phyloP scores from a whole-genome alignment of 1,140 invertebrate species.

The Mycetomoellerius zeteki region DNA sequence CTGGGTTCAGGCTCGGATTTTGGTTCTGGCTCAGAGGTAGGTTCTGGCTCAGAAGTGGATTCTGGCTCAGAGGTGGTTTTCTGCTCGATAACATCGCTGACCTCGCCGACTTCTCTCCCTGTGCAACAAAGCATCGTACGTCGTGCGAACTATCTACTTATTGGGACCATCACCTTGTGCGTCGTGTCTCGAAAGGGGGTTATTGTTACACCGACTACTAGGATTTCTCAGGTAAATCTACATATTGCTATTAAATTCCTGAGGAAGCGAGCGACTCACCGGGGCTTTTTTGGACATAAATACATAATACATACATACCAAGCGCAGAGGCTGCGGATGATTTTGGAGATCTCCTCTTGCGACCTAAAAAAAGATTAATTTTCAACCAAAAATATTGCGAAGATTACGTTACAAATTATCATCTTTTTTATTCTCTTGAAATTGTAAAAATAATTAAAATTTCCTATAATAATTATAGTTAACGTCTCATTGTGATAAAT shows the following conservation, averaged over 20 bases:
- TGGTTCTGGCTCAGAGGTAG: conserved; percentile 84
- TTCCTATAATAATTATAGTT: neutral
- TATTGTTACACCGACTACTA: conserved; percentile 50
- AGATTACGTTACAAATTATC: neutral
- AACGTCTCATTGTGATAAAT: neutral
- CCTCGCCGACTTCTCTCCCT: conserved; percentile 81
- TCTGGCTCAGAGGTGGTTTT: conserved; percentile 81
- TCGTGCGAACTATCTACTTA: conserved; percentile 83
- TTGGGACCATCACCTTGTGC: conserved; percentile 83
- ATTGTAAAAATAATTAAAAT: neutral
- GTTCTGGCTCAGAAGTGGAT: conserved; percentile 83
- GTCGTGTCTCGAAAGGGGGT: conserved; percentile 68
- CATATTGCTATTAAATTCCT: conserved; percentile 52
- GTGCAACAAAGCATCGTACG: conserved; percentile 86
- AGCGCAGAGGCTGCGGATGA: conserved; percentile 29
- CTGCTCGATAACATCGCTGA: conserved; percentile 76
- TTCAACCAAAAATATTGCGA: neutral
- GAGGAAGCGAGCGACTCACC: conserved; percentile 49
- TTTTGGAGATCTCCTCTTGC: conserved; percentile 80
- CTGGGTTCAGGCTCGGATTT: conserved; percentile 80
- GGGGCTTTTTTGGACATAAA: conserved; percentile 41
- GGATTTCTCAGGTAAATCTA: conserved; percentile 56
- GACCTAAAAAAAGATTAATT: conserved; percentile 74
- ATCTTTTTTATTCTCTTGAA: neutral
- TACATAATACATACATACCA: conserved; percentile 71